Percentiles rank a stretch among this genome's conserved stretches.
Conservation (phyloP, 1,140 invertebrate species). For the Caenorhabditis tropicalis region DNA sequence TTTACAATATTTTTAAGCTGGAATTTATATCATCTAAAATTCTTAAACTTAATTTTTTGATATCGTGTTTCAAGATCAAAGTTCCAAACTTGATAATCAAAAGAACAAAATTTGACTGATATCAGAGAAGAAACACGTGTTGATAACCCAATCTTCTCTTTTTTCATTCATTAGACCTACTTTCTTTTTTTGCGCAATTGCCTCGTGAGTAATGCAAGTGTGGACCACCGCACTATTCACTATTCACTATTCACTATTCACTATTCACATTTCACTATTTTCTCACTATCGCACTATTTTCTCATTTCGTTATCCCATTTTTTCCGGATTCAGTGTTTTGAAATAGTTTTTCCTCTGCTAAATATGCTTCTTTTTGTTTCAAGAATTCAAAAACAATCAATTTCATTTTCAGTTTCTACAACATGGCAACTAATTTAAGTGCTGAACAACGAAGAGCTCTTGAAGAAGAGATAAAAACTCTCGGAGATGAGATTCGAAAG, state of each 20-base stretch:
- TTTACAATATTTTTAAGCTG: too few relatives aligned
- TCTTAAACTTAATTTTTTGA: too few relatives aligned
- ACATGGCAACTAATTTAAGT: background rate
- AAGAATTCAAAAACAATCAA: background rate
- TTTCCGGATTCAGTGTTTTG: background rate
- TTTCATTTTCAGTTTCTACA: background rate
- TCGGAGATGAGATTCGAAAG: conserved; percentile 34
- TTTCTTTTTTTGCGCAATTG: background rate
- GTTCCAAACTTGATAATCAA: background rate
- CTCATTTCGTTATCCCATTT: background rate
- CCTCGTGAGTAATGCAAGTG: conserved; percentile 3
- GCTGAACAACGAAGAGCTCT: background rate
- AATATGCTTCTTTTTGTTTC: background rate
- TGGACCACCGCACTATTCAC: conserved; percentile 19
- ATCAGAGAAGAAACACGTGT: background rate
- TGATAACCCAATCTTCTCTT: background rate
- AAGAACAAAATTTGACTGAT: background rate
- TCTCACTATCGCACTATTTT: too few relatives aligned
- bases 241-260: too few relatives aligned
- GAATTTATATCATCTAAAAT: too few relatives aligned
- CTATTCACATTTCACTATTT: too few relatives aligned
- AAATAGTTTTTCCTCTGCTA: background rate
- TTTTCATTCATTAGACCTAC: background rate
- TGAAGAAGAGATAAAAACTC: background rate
- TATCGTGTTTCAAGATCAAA: too few relatives aligned